A percentile compares a stretch with the other conserved stretches of the same genome.
phyloP scores from a whole-genome alignment of 2,113 vertebrate species.

The Xerus inauris region DNA sequence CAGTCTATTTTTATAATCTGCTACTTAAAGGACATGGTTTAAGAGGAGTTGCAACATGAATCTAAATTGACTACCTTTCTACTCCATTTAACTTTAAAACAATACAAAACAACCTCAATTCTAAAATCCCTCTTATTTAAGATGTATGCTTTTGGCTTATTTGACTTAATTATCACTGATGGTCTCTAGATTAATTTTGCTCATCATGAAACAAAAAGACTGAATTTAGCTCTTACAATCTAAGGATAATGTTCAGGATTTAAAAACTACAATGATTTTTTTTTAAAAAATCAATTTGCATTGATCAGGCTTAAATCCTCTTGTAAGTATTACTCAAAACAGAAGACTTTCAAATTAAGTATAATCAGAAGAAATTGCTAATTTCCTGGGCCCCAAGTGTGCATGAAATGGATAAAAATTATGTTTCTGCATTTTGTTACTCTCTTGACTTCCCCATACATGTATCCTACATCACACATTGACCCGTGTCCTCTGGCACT shows the following conservation, averaged over 20 bases:
- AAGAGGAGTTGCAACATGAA: neutral
- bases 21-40: neutral
- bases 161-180: conserved; percentile 41
- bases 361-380: conserved; percentile 24
- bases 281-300: conserved; percentile 43
- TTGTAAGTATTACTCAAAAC: conserved; percentile 4
- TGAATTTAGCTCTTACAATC: conserved; percentile 9
- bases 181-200: conserved; percentile 32
- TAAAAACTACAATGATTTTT: conserved; percentile 27
- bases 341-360: conserved; percentile 53
- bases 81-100: conserved; percentile 29
- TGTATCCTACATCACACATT: neutral
- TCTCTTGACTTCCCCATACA: neutral
- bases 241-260: conserved; percentile 16
- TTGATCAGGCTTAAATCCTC: conserved; percentile 45
- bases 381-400: neutral
- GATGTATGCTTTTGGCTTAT: neutral
- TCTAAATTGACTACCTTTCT: neutral
- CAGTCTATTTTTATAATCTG: neutral
- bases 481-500: neutral
- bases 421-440: neutral
- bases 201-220: neutral
- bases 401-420: conserved; percentile 23
- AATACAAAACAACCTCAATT: neutral
- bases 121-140: conserved; percentile 17